phyloP scores from a whole-genome alignment of 2,888 invertebrate genomes.

The Anagyrus pseudococci region DNA sequence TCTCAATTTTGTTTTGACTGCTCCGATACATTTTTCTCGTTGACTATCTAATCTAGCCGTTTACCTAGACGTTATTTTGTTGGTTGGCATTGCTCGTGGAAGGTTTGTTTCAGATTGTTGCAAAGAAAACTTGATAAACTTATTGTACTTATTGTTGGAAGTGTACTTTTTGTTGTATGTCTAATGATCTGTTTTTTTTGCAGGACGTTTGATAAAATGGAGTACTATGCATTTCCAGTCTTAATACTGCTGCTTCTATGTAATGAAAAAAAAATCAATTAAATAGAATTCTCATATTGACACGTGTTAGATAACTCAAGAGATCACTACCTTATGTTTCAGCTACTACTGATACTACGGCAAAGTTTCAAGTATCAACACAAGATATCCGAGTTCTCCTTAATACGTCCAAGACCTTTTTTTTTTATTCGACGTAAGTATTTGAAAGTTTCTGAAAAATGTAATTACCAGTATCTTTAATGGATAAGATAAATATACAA shows the following conservation, averaged over 20 bases:
- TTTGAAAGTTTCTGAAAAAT: neutral
- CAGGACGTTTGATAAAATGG: conserved; percentile 28
- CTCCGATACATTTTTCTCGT: neutral
- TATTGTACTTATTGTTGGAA: neutral
- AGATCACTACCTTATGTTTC: conserved; percentile 25
- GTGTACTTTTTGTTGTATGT: neutral
- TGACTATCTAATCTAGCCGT: neutral
- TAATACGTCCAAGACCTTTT: conserved; percentile 65
- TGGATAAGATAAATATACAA: neutral
- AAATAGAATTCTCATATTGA: neutral
- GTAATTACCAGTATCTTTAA: no score
- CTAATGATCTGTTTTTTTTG: conserved; percentile 20
- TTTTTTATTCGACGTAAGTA: conserved; percentile 69
- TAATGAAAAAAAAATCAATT: conserved; percentile 6
- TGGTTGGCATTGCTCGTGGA: no score
- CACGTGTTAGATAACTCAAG: conserved; percentile 2
- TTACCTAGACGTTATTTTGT: no score
- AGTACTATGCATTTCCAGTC: neutral
- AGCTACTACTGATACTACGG: conserved; percentile 43
- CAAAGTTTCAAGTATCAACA: conserved; percentile 64
- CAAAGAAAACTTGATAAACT: neutral
- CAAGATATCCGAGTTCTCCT: conserved; percentile 69
- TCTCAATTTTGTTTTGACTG: no score
- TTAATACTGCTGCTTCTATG: conserved; percentile 16
- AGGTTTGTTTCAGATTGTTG: neutral